These are phyloP conservation scores for Typhlichthys subterraneus DNA, from an alignment of 2,797 vertebrate species.

Conservation along the genomic window DNA sequence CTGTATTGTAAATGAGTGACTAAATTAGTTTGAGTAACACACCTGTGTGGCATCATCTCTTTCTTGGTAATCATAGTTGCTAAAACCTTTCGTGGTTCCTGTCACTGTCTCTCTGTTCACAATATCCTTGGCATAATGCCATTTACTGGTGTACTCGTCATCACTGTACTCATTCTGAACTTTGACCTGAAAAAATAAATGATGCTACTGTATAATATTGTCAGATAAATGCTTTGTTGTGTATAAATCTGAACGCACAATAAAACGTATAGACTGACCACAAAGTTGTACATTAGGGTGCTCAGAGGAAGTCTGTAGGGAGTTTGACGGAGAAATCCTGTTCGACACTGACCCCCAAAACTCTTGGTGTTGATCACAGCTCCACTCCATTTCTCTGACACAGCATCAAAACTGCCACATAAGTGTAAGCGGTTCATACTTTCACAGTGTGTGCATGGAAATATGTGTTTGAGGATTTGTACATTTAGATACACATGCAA, in stretches of 20 bases:
- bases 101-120: constrained; percentile 23
- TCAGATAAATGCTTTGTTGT: background rate
- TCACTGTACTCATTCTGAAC: constrained; percentile 87
- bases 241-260: background rate
- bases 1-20: too few relatives aligned
- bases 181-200: constrained; percentile 74
- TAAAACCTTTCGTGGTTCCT: constrained; percentile 52
- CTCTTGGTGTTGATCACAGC: constrained; percentile 88
- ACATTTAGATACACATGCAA: background rate
- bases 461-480: background rate
- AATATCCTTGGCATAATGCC: constrained; percentile 82
- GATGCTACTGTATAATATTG: background rate
- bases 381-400: constrained; percentile 69
- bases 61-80: constrained; percentile 46
- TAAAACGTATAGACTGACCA: constrained; percentile 69
- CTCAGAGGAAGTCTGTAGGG: constrained; percentile 85
- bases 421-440: background rate
- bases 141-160: constrained; percentile 85
- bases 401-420: constrained; percentile 60
- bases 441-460: background rate
- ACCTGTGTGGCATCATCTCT: constrained; percentile 33
- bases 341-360: constrained; percentile 89
- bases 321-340: constrained; percentile 67
- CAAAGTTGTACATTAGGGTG: constrained; percentile 79
- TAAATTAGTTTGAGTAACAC: background rate